Evolutionary conservation across 2,113 vertebrate species (phyloP).

Genomic region (Scolopax mira): DNA sequence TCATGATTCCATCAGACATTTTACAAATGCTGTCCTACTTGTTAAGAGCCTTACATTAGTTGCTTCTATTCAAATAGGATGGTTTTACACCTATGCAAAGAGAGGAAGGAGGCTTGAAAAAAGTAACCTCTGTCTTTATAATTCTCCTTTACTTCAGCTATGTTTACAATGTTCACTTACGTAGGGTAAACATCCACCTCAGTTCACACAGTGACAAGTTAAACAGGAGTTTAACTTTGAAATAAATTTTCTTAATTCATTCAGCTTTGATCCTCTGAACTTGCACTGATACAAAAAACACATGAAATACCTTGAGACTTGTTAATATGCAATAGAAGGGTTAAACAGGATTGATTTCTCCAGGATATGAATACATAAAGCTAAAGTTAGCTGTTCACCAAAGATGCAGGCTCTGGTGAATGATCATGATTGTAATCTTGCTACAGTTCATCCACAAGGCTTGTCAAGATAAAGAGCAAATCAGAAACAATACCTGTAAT

Average conservation of each 20-base stretch:
- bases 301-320: neutral
- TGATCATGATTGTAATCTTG: slow-evolving; percentile 22
- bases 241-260: neutral
- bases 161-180: neutral
- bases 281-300: neutral
- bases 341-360: slow-evolving; percentile 29
- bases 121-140: neutral
- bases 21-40: neutral
- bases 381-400: neutral
- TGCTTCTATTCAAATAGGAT: neutral
- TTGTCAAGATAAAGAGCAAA: slow-evolving; percentile 38
- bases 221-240: slow-evolving; percentile 23
- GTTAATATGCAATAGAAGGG: slow-evolving; percentile 5
- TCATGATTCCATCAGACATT: neutral
- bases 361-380: neutral
- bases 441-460: neutral
- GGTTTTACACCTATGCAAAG: neutral
- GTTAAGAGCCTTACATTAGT: neutral
- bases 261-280: slow-evolving; percentile 15
- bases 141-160: neutral
- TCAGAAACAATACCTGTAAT: neutral
- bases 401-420: neutral
- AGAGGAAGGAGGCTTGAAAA: neutral
- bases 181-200: neutral
- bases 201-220: neutral